A percentile compares a stretch with the other conserved stretches of the same genome.
Evolutionary conservation across 2,888 invertebrate species (phyloP).

Genomic region (Catotricha subobsoleta): DNA sequence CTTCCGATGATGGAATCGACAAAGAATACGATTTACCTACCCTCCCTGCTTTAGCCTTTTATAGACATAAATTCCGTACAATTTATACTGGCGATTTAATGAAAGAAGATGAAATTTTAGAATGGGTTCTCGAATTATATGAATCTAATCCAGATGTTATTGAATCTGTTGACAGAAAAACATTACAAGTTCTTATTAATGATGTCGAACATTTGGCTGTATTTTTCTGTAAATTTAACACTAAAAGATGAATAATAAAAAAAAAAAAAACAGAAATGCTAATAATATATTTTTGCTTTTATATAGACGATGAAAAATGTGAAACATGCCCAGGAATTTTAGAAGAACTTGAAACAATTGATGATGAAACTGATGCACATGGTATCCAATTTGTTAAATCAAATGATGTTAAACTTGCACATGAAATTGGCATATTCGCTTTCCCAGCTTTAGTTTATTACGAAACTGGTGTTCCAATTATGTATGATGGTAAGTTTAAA

Average conservation of each 20-base stretch:
- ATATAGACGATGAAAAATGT: conserved; percentile 63
- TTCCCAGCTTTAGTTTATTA: conserved; percentile 86
- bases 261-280: too few relatives aligned
- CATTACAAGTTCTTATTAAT: conserved; percentile 70
- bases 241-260: conserved; percentile 7
- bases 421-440: conserved; percentile 81
- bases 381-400: conserved; percentile 89
- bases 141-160: conserved; percentile 76
- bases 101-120: conserved; percentile 77
- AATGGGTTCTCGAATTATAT: conserved; percentile 75
- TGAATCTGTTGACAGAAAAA: conserved; percentile 78
- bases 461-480: conserved; percentile 82
- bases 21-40: conserved; percentile 71
- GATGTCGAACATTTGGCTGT: conserved; percentile 85
- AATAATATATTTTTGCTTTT: too few relatives aligned
- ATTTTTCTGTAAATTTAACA: conserved; percentile 58
- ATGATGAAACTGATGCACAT: conserved; percentile 81
- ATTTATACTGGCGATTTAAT: conserved; percentile 77
- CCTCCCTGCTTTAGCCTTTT: conserved; percentile 70
- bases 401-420: conserved; percentile 72
- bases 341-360: conserved; percentile 78
- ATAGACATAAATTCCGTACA: conserved; percentile 72
- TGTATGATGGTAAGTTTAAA: conserved; percentile 75
- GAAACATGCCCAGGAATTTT: conserved; percentile 68
- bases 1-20: conserved; percentile 71